These are phyloP conservation scores for Dissostichus mawsoni DNA, from an alignment of 2,113 vertebrate genomes.

Conservation along the genomic window DNA sequence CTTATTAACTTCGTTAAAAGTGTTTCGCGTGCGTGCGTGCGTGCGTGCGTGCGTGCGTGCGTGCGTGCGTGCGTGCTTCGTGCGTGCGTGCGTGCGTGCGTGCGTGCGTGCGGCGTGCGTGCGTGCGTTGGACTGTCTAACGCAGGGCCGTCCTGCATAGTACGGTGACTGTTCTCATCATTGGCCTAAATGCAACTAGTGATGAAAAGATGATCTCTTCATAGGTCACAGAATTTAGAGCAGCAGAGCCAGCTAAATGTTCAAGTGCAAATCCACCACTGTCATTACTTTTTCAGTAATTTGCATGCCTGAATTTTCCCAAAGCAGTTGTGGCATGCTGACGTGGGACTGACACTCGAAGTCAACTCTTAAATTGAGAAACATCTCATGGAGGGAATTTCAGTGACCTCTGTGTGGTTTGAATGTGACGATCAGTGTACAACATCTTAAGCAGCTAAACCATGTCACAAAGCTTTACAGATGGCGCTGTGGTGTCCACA, in stretches of 20 bases:
- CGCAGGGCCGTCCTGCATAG: no score
- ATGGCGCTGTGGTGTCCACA: constrained; percentile 30
- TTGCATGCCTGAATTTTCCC: constrained; percentile 25
- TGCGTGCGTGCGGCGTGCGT: not conserved
- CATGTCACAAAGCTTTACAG: constrained; percentile 50
- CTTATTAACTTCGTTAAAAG: not conserved
- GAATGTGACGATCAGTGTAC: constrained; percentile 43
- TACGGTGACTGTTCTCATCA: not conserved
- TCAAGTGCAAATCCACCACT: constrained; percentile 30
- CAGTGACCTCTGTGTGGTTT: constrained; percentile 66
- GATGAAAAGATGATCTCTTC: not conserved
- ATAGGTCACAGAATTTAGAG: not conserved
- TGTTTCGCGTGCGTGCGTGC: not conserved
- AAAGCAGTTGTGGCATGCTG: constrained; percentile 31
- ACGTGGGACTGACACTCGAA: constrained; percentile 38
- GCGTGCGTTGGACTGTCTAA: no score
- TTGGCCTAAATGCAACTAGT: not conserved
- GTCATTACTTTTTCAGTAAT: constrained; percentile 21
- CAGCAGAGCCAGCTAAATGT: not conserved
- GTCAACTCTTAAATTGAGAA: constrained; percentile 32
- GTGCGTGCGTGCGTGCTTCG: no score
- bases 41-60: not conserved
- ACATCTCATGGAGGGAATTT: constrained; percentile 40
- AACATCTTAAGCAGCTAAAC: constrained; percentile 39
- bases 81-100: not conserved